Percentiles rank a stretch among this genome's conserved stretches.
Evolutionary conservation across 2,797 vertebrate genomes (phyloP).

Genomic region (Spondyliosoma cantharus): DNA sequence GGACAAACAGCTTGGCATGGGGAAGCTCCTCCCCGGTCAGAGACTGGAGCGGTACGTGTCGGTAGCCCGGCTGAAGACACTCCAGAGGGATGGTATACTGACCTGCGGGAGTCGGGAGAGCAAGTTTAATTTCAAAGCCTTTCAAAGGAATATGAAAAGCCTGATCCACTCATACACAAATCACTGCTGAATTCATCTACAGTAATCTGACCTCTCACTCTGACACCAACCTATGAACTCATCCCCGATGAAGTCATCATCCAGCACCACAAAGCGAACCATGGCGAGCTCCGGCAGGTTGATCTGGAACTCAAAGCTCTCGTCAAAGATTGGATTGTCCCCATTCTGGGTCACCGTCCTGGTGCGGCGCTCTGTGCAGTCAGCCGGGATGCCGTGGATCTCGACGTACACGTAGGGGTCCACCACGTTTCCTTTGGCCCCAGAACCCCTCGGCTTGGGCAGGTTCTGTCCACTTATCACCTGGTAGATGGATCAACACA

Average conservation of each 20-base stretch:
- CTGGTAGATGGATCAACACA: constrained; percentile 38
- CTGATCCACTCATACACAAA: background rate
- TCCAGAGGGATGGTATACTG: constrained; percentile 95
- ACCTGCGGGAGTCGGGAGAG: constrained; percentile 74
- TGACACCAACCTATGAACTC: constrained; percentile 90
- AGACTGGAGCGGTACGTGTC: constrained; percentile 91
- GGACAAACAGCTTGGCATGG: constrained; percentile 92
- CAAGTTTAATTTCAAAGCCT: background rate
- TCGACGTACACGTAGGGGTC: constrained; percentile 96
- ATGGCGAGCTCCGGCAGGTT: constrained; percentile 95
- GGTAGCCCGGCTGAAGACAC: constrained; percentile 93
- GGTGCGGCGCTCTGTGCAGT: constrained; percentile 93
- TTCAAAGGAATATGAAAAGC: constrained; percentile 7
- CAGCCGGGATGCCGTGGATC: constrained; percentile 96
- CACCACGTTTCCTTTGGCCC: constrained; percentile 93
- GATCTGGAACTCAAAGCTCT: constrained; percentile 97
- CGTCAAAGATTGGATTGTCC: constrained; percentile 94
- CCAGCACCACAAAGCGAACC: constrained; percentile 95
- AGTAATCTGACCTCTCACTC: constrained; percentile 1
- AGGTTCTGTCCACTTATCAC: constrained; percentile 96
- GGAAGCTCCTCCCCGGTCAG: constrained; percentile 91
- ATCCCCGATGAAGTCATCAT: constrained; percentile 96
- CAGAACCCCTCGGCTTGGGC: constrained; percentile 92
- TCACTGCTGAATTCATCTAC: background rate
- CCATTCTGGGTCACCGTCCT: constrained; percentile 93